A percentile compares a stretch with the other conserved stretches of the same genome.
These are phyloP conservation scores for Hydrolagus colliei DNA, from an alignment of 2,797 vertebrate species.

Conservation along the genomic window DNA sequence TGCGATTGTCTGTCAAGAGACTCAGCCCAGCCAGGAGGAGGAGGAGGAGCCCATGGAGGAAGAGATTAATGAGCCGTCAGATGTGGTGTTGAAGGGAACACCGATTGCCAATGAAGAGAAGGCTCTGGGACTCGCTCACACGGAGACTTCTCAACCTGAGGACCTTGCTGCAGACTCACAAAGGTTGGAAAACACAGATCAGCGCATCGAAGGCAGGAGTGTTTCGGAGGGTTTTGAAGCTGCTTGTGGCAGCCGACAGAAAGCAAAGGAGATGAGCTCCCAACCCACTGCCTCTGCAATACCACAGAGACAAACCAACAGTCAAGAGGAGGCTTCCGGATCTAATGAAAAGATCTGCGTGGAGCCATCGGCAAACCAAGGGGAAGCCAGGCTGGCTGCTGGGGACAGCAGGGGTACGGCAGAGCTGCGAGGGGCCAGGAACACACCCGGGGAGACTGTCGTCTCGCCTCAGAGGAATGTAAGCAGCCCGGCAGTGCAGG, in stretches of 20 bases:
- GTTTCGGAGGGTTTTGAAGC: slow-evolving; percentile 37
- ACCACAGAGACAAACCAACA: neutral
- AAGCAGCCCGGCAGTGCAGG: slow-evolving; percentile 31
- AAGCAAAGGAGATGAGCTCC: neutral
- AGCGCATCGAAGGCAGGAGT: slow-evolving; percentile 27
- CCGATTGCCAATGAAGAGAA: slow-evolving; percentile 45
- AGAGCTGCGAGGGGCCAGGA: no score
- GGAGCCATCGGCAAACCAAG: neutral
- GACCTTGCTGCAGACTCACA: neutral
- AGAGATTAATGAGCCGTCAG: neutral
- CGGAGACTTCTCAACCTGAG: neutral
- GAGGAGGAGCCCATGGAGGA: slow-evolving; percentile 37
- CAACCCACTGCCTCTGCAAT: no score
- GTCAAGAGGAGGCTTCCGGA: neutral
- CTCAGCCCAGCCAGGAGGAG: neutral
- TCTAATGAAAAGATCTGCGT: neutral
- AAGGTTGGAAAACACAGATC: neutral
- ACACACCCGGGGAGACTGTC: slow-evolving; percentile 30
- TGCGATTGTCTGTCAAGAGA: no score
- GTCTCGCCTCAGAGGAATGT: slow-evolving; percentile 26
- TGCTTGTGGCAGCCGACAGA: neutral
- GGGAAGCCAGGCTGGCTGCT: no score
- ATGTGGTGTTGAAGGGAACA: slow-evolving; percentile 41
- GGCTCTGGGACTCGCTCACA: neutral
- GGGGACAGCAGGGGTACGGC: no score